Evolutionary conservation across 2,888 invertebrate species (phyloP).

Genomic region (Tetragnatha montana): DNA sequence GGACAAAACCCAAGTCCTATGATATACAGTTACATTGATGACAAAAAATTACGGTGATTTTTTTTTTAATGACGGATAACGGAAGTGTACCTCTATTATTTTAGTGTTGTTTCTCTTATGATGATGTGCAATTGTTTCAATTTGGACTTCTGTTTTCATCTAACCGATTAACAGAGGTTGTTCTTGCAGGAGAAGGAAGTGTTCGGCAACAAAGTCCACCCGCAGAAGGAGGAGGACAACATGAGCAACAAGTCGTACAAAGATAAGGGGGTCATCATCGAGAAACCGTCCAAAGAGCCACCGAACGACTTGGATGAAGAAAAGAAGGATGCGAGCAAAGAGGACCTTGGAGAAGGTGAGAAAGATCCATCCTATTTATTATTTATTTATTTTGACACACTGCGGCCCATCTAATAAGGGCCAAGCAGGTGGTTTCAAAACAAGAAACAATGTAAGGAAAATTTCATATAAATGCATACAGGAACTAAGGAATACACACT

Average conservation of each 20-base stretch:
- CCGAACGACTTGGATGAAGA: slow-evolving; percentile 67
- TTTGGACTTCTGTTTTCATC: slow-evolving; percentile 59
- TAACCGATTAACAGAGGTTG: slow-evolving; percentile 71
- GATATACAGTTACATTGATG: no score
- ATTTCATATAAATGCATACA: no score
- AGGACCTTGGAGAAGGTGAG: slow-evolving; percentile 70
- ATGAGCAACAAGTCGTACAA: slow-evolving; percentile 70
- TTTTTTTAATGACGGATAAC: no score
- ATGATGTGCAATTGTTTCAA: slow-evolving; percentile 3
- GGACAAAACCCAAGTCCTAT: no score
- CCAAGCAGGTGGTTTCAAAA: no score
- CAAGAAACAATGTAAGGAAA: no score
- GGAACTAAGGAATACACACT: no score
- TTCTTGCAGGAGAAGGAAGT: slow-evolving; percentile 71
- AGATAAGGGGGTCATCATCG: slow-evolving; percentile 63
- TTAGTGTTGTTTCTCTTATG: no score
- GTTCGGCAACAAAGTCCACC: slow-evolving; percentile 69
- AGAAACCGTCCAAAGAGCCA: slow-evolving; percentile 71
- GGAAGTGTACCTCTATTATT: no score
- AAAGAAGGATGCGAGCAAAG: slow-evolving; percentile 71
- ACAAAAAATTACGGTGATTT: no score
- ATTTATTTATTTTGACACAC: background rate
- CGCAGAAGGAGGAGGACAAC: slow-evolving; percentile 71
- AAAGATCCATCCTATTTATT: background rate
- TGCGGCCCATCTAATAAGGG: no score